Conservation (phyloP, 2,797 vertebrate species). For the Steatocranus sp. region DNA sequence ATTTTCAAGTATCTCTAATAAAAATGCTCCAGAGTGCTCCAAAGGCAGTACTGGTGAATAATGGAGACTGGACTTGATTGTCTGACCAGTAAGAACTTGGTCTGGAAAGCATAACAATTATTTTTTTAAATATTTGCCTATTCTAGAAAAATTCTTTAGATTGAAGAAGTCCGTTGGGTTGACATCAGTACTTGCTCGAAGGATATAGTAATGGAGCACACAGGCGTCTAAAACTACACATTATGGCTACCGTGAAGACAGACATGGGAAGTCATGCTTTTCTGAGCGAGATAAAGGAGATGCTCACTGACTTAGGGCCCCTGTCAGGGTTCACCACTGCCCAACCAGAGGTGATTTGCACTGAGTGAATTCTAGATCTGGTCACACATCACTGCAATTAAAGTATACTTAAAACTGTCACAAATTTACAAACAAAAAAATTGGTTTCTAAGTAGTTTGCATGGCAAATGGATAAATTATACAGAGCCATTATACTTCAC, state of each 20-base stretch:
- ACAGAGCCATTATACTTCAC: neutral
- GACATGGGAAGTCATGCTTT: neutral
- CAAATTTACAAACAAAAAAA: neutral
- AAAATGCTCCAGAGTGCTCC: neutral
- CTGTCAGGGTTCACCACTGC: neutral
- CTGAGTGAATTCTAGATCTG: neutral
- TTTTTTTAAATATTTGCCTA: neutral
- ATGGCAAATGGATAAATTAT: neutral
- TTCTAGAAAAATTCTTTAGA: rapidly evolving
- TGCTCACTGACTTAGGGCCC: neutral
- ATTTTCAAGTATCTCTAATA: neutral
- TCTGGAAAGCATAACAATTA: neutral
- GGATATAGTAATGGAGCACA: neutral
- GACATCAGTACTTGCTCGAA: neutral
- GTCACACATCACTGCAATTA: neutral
- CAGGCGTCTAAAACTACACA: neutral
- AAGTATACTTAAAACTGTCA: neutral
- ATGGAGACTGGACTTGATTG: neutral
- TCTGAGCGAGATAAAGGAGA: neutral
- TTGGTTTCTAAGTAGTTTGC: rapidly evolving
- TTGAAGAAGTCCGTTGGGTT: neutral
- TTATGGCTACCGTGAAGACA: neutral
- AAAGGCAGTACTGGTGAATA: neutral
- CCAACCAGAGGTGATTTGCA: neutral
- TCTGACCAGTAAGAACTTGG: neutral